Evolutionary conservation across 2,888 invertebrate species (phyloP).

Genomic region (Drosophila conformis): DNA sequence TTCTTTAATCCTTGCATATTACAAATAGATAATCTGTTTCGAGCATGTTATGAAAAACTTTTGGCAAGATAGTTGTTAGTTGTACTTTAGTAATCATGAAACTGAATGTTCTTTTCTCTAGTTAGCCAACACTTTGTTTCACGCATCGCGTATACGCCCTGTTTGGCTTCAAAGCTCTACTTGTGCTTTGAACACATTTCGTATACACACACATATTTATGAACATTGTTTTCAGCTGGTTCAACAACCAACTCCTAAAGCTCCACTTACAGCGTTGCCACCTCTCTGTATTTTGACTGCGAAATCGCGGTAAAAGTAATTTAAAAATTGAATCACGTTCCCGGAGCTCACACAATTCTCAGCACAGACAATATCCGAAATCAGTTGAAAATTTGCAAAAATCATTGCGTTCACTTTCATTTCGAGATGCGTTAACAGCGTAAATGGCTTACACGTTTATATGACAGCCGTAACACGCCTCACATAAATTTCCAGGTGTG

Average conservation of each 20-base stretch:
- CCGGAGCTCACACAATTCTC: conserved; percentile 61
- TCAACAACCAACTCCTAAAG: conserved; percentile 16
- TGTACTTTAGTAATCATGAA: neutral
- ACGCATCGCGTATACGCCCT: conserved; percentile 30
- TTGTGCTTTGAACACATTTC: conserved; percentile 1
- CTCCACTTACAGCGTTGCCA: conserved; percentile 53
- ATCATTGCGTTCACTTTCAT: conserved; percentile 71
- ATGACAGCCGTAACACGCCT: conserved; percentile 55
- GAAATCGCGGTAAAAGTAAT: conserved; percentile 50
- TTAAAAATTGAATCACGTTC: conserved; percentile 71
- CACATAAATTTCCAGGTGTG: conserved; percentile 69
- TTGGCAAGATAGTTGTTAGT: neutral
- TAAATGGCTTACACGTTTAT: conserved; percentile 40
- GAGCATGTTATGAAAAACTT: neutral
- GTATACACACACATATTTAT: neutral
- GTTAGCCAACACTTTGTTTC: conserved; percentile 17
- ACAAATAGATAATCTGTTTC: neutral
- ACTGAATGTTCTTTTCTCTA: neutral
- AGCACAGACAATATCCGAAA: conserved; percentile 38
- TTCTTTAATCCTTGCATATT: neutral
- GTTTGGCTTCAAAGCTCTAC: conserved; percentile 18
- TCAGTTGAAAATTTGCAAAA: conserved; percentile 44
- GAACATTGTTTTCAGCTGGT: conserved; percentile 7
- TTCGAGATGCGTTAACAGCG: conserved; percentile 70
- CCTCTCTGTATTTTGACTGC: conserved; percentile 15